Evolutionary conservation across 2,797 vertebrate species (phyloP).

Genomic region (Hyperoplus lanceolatus): DNA sequence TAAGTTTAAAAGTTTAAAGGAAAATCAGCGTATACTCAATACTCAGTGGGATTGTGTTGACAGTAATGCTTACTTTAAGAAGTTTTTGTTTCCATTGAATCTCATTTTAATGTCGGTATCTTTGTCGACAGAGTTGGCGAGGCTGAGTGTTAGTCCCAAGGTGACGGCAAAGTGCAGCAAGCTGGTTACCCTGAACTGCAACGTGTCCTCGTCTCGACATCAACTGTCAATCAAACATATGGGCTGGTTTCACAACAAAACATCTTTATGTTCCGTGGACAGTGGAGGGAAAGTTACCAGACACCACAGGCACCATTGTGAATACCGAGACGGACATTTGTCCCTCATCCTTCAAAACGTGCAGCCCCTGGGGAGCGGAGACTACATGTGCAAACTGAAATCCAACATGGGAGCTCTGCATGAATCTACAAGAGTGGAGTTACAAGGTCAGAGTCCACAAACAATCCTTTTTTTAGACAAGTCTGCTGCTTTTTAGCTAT

Average conservation of each 20-base stretch:
- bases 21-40: neutral
- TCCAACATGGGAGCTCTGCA: constrained; percentile 51
- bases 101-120: neutral
- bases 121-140: constrained; percentile 57
- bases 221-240: constrained; percentile 58
- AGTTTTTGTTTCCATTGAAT: neutral
- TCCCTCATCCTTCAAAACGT: constrained; percentile 54
- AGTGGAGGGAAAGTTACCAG: fast-evolving
- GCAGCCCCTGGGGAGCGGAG: constrained; percentile 40
- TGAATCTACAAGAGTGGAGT: constrained; percentile 29
- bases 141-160: constrained; percentile 20
- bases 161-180: constrained; percentile 53
- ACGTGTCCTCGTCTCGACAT: neutral
- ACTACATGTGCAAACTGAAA: constrained; percentile 71
- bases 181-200: constrained; percentile 61
- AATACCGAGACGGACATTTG: constrained; percentile 49
- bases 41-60: too few relatives aligned
- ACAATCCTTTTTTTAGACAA: neutral
- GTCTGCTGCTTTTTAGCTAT: neutral
- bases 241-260: constrained; percentile 56
- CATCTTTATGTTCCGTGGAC: constrained; percentile 56
- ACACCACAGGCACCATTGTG: constrained; percentile 25
- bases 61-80: too few relatives aligned
- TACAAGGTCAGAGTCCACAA: constrained; percentile 72
- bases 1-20: neutral